These are phyloP conservation scores for Nematolebias whitei DNA, from an alignment of 2,113 vertebrate species.

Conservation along the genomic window DNA sequence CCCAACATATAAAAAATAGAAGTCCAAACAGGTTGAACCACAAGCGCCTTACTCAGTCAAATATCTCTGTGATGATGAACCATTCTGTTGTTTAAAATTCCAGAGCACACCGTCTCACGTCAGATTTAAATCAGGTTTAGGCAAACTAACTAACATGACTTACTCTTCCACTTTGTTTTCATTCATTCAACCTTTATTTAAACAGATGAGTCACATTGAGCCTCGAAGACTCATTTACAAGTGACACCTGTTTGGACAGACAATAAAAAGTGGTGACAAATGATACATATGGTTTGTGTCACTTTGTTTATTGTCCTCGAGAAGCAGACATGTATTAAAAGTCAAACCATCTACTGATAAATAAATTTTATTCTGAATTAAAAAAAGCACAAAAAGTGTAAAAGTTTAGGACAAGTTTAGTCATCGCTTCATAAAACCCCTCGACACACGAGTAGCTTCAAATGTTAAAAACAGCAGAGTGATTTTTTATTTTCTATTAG, in stretches of 20 bases:
- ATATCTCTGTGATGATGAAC: constrained; percentile 1
- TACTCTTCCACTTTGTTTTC: too few species aligned
- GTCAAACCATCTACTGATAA: not conserved
- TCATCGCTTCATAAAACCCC: not conserved
- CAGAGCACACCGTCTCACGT: not conserved
- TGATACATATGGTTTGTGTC: too few species aligned
- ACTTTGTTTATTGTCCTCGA: not conserved
- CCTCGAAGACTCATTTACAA: too few species aligned
- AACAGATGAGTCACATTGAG: too few species aligned
- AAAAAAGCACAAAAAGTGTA: not conserved
- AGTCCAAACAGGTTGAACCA: constrained; percentile 22
- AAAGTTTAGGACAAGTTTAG: not conserved
- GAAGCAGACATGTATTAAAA: not conserved
- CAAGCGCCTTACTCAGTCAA: constrained; percentile 29
- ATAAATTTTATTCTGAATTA: not conserved
- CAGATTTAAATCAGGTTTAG: constrained; percentile 12
- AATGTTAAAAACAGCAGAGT: not conserved
- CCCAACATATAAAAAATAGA: not conserved
- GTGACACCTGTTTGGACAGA: too few species aligned
- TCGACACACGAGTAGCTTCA: not conserved
- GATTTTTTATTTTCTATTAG: too few species aligned
- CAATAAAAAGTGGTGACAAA: too few species aligned
- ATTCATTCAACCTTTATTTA: too few species aligned
- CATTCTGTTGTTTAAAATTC: not conserved
- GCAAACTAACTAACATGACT: constrained; percentile 1